Evolutionary conservation across 2,113 vertebrate genomes (phyloP), one percentile per base, ranked within the genome.

Genomic region (Verasper variegatus): DNA sequence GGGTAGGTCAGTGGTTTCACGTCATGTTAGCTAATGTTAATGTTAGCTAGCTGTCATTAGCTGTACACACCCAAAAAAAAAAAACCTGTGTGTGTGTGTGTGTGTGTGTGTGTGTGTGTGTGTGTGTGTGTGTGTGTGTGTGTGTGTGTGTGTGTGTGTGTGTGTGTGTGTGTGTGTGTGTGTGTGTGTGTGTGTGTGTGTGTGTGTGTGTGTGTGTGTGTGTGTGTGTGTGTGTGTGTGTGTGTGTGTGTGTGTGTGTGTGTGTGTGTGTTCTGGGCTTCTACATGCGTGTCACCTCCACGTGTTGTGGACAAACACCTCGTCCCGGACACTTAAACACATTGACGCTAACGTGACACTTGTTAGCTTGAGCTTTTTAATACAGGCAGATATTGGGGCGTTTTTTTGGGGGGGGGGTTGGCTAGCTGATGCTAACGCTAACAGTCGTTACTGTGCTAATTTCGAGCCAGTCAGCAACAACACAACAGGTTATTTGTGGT

Each of bases 11-110:
- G 23, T 54, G 74, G 63, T 68, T 58, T 35, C 70, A 52, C 80
- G 80, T 73, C 64, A 82, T 51, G 66, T 55, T 31, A 62, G 82
- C 78, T 88, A 87, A 57, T 52, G 72, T 18, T 88, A 87, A 57
- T 52, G 72, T 18, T 71, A 70, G 86, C 83, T 84, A 89, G 85
- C 85, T 89, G 84, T 84, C 89, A 90, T 1, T 86, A 88, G 89
- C 92, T 75, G 92, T 88, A 91, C 92, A 93, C 92, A 92, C 92
- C 92, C 91, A 81, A 56, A 88, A 89, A 27, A 27, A 31, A 31
- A 7, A 31, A 7, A 31, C n/a, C n/a, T n/a, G 61, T 73, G 66
- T 84, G 31, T 31, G 27, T 27, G 26, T 63, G 23, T 24, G 23
- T 24, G 61, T 73, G 66, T 84, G 31, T 31, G 27, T 27, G 26